A percentile compares a stretch with the other conserved stretches of the same genome.
phyloP scores from a whole-genome alignment of 2,797 vertebrate species.

The Trematomus bernacchii region DNA sequence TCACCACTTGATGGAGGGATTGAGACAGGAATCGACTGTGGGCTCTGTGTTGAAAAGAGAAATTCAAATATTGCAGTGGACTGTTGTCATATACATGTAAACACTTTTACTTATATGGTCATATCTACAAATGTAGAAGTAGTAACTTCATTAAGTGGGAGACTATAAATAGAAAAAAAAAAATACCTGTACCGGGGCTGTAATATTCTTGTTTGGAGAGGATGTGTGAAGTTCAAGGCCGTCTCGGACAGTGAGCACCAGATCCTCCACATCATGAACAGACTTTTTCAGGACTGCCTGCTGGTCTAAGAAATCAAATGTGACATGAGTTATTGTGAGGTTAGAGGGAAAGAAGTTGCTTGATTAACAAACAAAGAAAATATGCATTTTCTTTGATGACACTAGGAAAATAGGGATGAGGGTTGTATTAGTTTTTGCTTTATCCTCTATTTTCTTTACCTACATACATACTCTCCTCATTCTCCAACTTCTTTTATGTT shows the following conservation, averaged over 20 bases:
- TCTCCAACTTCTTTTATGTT: no score
- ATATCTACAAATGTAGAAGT: neutral
- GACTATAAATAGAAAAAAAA: neutral
- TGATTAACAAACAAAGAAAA: neutral
- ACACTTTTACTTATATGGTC: neutral
- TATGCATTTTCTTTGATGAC: neutral
- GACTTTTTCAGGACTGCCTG: conserved; percentile 41
- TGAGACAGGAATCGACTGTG: neutral
- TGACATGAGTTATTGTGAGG: no score
- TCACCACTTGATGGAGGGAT: conserved; percentile 2
- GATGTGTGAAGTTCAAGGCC: neutral
- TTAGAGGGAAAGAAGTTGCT: neutral
- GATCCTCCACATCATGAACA: conserved; percentile 28
- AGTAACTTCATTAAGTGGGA: neutral
- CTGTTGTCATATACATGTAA: no score
- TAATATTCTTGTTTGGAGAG: neutral
- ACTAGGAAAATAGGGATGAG: neutral
- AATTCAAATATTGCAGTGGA: no score
- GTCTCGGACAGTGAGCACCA: conserved; percentile 38
- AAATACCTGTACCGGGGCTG: conserved; percentile 20
- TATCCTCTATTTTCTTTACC: no score
- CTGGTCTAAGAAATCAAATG: conserved; percentile 40
- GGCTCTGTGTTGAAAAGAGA: conserved; percentile 16
- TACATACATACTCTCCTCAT: no score
- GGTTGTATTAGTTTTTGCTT: no score